Evolutionary conservation across 2,888 invertebrate species (phyloP), one percentile per base, ranked within the genome.

Genomic region (Xylota segnis): DNA sequence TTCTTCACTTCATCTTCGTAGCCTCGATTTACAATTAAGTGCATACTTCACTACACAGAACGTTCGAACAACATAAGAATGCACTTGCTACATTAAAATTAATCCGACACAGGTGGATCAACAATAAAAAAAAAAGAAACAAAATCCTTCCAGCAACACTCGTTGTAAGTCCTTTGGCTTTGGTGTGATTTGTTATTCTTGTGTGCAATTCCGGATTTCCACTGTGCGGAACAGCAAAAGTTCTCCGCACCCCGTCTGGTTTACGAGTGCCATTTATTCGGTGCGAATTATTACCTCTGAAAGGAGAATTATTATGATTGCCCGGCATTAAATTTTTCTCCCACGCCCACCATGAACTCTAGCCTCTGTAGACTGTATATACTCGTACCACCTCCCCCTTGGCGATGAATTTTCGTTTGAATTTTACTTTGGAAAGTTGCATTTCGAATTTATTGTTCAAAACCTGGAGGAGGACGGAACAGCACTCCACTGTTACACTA

Each of bases 301-400:
- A 66, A 75, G 54, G 59, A 86, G 71, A 86, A 81, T 86, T 86
- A 86, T 86, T 86, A 86, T 86, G 84, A 86, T 86, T 86, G 84
- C 81, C 84, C 56, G 59, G 84, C 76, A 76, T 86, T 86, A 86
- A 86, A 81, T 76, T 81, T 50, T 37, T 18, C 37, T 18, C 50
- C 43, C 34, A 45, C 29, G 34, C 34, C 54, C 29, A 50, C 61
- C 54, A 52, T 40, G 23, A 50, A 40, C 50, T 74, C 37, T 43
- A 58, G 50, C 45, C 56, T 32, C 37, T 23, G 29, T 54, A 23
- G 40, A 23, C 37, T 47, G 45, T 18, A n/a, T n/a, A n/a, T n/a
- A 70, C 74, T 70, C 56, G 45, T 18, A 23, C 3, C 1, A 2
- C 65, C 74, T 70, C 56, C 68, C 70, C 50, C 10, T 50, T 43